Conservation (phyloP, 2,797 vertebrate species). For the Megaceryle alcyon region DNA sequence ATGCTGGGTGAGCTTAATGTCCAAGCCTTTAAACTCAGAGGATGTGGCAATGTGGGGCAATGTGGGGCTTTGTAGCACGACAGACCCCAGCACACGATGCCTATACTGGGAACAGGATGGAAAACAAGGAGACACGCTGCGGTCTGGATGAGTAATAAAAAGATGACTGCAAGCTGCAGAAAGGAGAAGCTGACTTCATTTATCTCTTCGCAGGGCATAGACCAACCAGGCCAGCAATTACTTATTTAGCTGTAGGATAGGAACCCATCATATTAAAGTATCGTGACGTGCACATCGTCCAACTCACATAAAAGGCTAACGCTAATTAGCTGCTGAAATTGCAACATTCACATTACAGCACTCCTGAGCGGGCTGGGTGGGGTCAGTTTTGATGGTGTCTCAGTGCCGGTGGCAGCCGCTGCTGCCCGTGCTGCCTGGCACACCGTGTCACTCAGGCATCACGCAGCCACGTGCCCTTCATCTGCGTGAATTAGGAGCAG, state of each 20-base stretch:
- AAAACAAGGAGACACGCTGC: not conserved
- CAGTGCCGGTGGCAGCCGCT: rapidly evolving
- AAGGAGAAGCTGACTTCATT: conserved; percentile 47
- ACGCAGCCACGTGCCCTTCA: rapidly evolving
- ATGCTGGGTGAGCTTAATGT: not conserved
- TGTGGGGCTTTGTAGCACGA: not conserved
- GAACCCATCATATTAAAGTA: conserved; percentile 20
- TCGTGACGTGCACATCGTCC: not conserved
- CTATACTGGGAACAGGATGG: not conserved
- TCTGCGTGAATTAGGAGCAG: rapidly evolving
- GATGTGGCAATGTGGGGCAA: not conserved
- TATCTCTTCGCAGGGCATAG: not conserved
- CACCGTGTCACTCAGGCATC: not conserved
- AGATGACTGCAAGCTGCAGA: conserved; percentile 58
- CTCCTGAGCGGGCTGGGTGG: not conserved
- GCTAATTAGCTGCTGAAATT: conserved; percentile 23
- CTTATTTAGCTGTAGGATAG: conserved; percentile 31
- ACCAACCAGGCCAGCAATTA: conserved; percentile 17
- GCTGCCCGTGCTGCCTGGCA: not conserved
- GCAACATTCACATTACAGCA: not conserved
- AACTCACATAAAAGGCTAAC: conserved; percentile 1
- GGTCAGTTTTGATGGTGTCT: not conserved
- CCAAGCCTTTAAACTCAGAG: not conserved
- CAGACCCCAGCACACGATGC: not conserved
- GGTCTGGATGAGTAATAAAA: conserved; percentile 26